Evolutionary conservation across 2,888 invertebrate species (phyloP), one percentile per base, ranked within the genome.

Genomic region (Smittia aterrima): DNA sequence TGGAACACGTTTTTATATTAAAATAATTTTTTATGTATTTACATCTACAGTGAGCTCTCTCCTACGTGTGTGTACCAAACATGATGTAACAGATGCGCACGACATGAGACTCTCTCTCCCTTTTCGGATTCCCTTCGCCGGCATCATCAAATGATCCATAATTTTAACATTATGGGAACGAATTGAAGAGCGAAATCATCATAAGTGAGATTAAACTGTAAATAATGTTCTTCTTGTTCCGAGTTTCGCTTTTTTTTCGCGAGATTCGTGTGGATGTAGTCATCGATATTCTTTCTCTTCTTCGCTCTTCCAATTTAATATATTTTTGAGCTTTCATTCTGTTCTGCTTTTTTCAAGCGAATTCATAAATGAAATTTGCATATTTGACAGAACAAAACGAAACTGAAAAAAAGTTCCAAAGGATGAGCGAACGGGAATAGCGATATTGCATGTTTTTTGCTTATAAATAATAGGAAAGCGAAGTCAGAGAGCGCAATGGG

Each of bases 161-260:
- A 64, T 27, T 64, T 24, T 64, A 70, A n/a, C 54, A 70, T 70
- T 70, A 70, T 70, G 53, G 70, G 70, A 70, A 70, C 70, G 41
- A 70, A 41, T 70, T n/a, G 64, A 64, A 9, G 27, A 24, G 9
- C 18, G 20, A 13, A 64, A 27, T 64, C 11, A 70, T 70, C 53
- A 70, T 70, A 54, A 70, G 70, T 70, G 54, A 70, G 70, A 70
- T 70, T 53, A 64, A 64, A 64, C 64, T 64, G 64, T 64, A 70
- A 54, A 25, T n/a, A 70, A 70, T 70, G 70, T 54, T 70, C n/a
- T 67, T 41, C 32, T 40, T 22, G 16, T 41, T 41, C 54, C 16
- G n/a, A n/a, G n/a, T n/a, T n/a, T n/a, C n/a, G 7, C 27, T 70
- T 9, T 32, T 25, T 70, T n/a, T 70, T n/a, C n/a, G 16, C 70